Evolutionary conservation across 2,888 invertebrate genomes (phyloP).

Genomic region (Epinotia nisella): DNA sequence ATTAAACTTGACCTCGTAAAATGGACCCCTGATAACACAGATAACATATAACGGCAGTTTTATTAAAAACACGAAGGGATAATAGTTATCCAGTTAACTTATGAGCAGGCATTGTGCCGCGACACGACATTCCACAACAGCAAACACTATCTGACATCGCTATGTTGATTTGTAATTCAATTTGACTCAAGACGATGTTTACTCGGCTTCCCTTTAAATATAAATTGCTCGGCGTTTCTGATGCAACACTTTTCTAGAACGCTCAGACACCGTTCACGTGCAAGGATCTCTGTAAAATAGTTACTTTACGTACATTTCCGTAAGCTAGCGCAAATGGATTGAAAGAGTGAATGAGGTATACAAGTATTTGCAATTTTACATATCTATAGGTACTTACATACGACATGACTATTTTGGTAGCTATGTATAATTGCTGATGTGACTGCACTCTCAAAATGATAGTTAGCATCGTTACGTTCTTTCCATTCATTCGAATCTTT

Average conservation of each 20-base stretch:
- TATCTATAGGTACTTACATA: too few species aligned
- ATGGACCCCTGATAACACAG: not conserved
- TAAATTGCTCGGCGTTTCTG: slow-evolving; percentile 41
- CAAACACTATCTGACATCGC: slow-evolving; percentile 18
- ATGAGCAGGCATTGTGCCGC: not conserved
- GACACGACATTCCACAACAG: not conserved
- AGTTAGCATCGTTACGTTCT: too few species aligned
- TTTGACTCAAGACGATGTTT: slow-evolving; percentile 36
- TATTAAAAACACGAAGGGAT: not conserved
- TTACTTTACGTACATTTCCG: too few species aligned
- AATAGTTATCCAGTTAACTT: not conserved
- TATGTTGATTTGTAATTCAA: slow-evolving; percentile 39
- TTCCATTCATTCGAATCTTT: too few species aligned
- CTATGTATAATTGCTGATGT: too few species aligned
- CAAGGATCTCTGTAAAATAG: slow-evolving; percentile 17
- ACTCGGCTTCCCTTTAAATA: slow-evolving; percentile 42
- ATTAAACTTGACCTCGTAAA: too few species aligned
- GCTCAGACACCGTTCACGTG: slow-evolving; percentile 1
- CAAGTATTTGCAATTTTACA: too few species aligned
- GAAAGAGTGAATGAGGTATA: not conserved
- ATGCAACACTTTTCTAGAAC: slow-evolving; percentile 16
- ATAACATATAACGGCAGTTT: not conserved
- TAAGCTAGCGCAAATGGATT: not conserved
- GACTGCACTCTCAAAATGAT: too few species aligned
- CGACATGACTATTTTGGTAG: too few species aligned